These are phyloP conservation scores for Irena cyanogastra DNA, from an alignment of 2,113 vertebrate species.

Conservation along the genomic window DNA sequence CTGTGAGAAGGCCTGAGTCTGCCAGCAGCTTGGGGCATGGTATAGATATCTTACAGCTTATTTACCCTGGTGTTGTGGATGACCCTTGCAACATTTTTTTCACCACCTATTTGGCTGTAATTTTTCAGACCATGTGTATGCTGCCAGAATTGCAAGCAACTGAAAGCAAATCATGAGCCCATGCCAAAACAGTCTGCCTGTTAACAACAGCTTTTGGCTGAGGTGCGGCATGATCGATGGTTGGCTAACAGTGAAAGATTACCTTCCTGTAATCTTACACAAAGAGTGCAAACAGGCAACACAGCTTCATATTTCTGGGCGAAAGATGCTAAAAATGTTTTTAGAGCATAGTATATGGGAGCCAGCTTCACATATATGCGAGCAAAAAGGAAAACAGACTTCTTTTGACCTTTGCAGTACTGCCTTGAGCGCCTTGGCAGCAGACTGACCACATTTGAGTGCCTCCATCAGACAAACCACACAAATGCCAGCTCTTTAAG, in stretches of 20 bases:
- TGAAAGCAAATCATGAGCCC: neutral
- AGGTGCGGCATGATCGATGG: neutral
- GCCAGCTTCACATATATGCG: neutral
- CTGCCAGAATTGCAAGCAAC: neutral
- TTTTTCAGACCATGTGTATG: neutral
- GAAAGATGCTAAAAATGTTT: neutral
- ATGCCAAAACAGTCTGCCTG: neutral
- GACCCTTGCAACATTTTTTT: neutral
- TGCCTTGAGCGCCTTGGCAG: neutral
- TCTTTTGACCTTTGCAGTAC: neutral
- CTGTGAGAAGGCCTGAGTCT: neutral
- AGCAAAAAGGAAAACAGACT: neutral
- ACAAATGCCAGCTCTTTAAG: neutral
- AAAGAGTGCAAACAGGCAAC: neutral
- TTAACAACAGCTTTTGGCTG: neutral
- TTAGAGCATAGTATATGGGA: neutral
- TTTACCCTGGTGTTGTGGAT: neutral
- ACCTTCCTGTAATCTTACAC: neutral
- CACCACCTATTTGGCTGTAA: neutral
- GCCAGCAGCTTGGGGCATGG: neutral
- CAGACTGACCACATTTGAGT: neutral
- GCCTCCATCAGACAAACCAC: neutral
- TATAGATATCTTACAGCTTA: neutral
- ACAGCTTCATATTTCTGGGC: neutral
- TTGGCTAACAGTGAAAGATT: neutral